Conservation (phyloP, 1,140 invertebrate genomes). For the Conus betulinus region DNA sequence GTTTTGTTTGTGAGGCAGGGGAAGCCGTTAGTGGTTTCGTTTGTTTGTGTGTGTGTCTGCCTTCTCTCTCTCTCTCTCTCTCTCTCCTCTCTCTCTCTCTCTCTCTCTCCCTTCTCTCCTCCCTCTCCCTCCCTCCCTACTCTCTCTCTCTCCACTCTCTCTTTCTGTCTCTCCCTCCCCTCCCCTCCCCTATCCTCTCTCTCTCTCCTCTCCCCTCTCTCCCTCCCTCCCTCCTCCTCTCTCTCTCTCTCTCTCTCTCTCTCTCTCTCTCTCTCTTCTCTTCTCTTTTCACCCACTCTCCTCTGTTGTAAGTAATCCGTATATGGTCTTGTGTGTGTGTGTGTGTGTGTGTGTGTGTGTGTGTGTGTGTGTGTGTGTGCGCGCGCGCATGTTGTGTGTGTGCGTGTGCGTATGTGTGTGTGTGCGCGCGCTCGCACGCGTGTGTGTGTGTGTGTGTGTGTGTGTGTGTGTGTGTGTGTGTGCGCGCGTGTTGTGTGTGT, state of each 20-base stretch:
- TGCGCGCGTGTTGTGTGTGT: too few relatives aligned
- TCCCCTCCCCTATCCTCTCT: too few relatives aligned
- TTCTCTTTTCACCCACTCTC: neutral
- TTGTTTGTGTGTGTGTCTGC: too few relatives aligned
- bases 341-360: too few relatives aligned
- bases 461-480: constrained; percentile 22
- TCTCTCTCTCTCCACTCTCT: neutral
- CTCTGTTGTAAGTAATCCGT: too few relatives aligned
- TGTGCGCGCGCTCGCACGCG: too few relatives aligned
- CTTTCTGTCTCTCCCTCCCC: neutral
- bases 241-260: neutral
- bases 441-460: neutral
- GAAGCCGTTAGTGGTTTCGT: too few relatives aligned
- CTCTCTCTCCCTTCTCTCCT: neutral
- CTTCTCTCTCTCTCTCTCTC: neutral
- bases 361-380: too few relatives aligned
- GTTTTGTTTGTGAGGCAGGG: too few relatives aligned
- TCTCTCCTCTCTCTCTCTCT: neutral
- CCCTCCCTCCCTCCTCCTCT: neutral
- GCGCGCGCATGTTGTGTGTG: too few relatives aligned
- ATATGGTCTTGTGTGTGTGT: too few relatives aligned
- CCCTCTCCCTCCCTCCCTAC: neutral
- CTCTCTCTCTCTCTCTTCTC: constrained; percentile 11
- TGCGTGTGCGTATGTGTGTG: constrained; percentile 6
- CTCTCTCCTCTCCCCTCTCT: neutral